A percentile compares a stretch with the other conserved stretches of the same genome.
Evolutionary conservation across 53 echinoderm and acorn worm genomes (phyloP).

Genomic region (Crossaster papposus): DNA sequence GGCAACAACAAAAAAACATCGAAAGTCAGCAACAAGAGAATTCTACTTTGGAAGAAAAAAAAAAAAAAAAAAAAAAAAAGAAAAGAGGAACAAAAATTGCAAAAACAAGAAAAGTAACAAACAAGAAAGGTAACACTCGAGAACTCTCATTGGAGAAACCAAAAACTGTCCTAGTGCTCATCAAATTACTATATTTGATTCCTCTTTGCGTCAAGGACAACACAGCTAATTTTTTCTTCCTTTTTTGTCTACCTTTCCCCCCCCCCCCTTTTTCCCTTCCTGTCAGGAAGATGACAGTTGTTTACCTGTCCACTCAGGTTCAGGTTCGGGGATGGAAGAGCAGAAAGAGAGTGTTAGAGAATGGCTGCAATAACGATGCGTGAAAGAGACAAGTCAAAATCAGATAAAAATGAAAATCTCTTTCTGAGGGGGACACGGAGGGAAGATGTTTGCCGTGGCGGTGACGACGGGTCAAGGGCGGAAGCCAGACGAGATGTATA

Average conservation of each 20-base stretch:
- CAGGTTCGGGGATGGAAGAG: background rate
- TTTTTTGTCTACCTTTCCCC: background rate
- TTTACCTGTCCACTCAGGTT: constrained; percentile 8
- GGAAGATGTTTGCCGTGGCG: constrained; percentile 1
- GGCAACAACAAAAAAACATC: too few species aligned
- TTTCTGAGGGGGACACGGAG: background rate
- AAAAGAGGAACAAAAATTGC: too few species aligned
- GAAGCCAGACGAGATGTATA: background rate
- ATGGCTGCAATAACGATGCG: background rate
- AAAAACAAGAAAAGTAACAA: background rate
- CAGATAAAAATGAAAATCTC: constrained; percentile 61
- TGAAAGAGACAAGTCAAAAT: constrained; percentile 15
- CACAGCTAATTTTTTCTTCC: constrained; percentile 19
- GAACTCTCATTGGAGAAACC: background rate
- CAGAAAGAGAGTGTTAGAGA: background rate
- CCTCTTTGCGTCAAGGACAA: constrained; percentile 8
- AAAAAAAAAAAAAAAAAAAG: too few species aligned
- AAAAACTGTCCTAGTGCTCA: background rate
- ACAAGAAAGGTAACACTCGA: background rate
- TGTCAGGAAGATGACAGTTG: constrained; percentile 3
- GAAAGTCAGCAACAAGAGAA: too few species aligned
- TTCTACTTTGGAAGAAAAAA: too few species aligned
- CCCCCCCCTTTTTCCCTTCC: background rate
- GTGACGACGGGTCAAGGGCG: constrained; percentile 44
- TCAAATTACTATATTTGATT: constrained; percentile 6